Evolutionary conservation across 1,140 invertebrate genomes (phyloP), one percentile per base, ranked within the genome.

Genomic region (Lysiphlebus fabarum): DNA sequence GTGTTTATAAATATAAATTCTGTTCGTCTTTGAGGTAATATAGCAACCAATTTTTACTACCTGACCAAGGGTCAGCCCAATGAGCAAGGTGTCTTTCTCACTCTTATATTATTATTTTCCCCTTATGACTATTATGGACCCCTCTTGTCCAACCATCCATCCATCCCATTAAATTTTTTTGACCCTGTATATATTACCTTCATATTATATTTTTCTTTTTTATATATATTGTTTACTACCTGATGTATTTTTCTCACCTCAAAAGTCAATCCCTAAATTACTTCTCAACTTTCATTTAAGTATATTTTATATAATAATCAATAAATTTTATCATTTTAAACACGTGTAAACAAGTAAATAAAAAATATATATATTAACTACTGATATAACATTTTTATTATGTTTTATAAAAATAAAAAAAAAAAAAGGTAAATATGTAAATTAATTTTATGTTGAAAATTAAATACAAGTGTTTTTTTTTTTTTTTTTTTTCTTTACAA

Each of bases 1-100:
- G 4, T 10, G 41, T 42, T 10, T 8, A 8, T 42, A n/a, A 42
- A 42, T 42, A 42, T n/a, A 42, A 1, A 42, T n/a, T 11, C 6
- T 41, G 6, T 41, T 8, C 8, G n/a, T 42, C n/a, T 42, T 42
- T 42, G 8, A 33, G 34, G 34, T 4, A 49, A 36, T 17, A 43
- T 17, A 43, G 65, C 66, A 61, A 57, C 58, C 40, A 62, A 53
- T 56, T 47, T 33, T 62, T 61, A 60, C 72, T 77, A 77, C 75
- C 75, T 77, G 75, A 77, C 75, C 75, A 77, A 66, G 74, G 75
- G 75, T 77, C 75, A 72, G 64, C 59, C 51, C 62, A 64, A 38
- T 56, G 44, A 49, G 55, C 34, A 72, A 73, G 69, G 69, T 73
- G 67, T 50, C 61, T 57, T 48, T 44, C 17, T 34, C 10, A 10